phyloP scores from a whole-genome alignment of 2,797 vertebrate species.

The Cynodonichthys magdalenae region DNA sequence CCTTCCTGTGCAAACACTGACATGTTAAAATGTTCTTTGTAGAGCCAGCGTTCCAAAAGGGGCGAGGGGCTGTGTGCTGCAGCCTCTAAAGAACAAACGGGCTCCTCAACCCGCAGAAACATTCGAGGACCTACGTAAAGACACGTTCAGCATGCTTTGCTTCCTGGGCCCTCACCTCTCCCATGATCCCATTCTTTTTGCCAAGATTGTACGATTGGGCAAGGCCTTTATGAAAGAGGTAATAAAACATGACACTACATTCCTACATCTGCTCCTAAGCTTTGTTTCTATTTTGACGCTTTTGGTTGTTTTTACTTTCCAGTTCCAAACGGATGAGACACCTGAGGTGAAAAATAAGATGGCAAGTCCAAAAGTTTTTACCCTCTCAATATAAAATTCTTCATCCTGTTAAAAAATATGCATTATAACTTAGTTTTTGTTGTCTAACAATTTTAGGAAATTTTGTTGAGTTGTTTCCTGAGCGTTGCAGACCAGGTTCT shows the following conservation, averaged over 20 bases:
- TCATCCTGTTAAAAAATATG: not conserved
- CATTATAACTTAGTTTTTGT: not conserved
- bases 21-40: slow-evolving; percentile 38
- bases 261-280: not conserved
- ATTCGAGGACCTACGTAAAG: slow-evolving; percentile 91
- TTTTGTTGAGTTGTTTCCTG: slow-evolving; percentile 94
- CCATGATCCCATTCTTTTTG: slow-evolving; percentile 95
- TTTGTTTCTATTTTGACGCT: not conserved
- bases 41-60: slow-evolving; percentile 95
- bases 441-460: slow-evolving; percentile 80
- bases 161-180: slow-evolving; percentile 96
- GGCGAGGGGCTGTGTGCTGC: slow-evolving; percentile 86
- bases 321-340: slow-evolving; percentile 89
- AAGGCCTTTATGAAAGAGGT: slow-evolving; percentile 99
- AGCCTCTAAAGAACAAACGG: slow-evolving; percentile 85
- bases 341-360: slow-evolving; percentile 91
- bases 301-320: slow-evolving; percentile 45
- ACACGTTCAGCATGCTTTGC: slow-evolving; percentile 95
- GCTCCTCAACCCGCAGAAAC: slow-evolving; percentile 89
- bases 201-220: slow-evolving; percentile 94
- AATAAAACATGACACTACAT: not conserved
- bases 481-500: slow-evolving; percentile 97
- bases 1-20: not conserved
- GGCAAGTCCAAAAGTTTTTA: slow-evolving; percentile 77
- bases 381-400: not conserved